A percentile compares a stretch with the other conserved stretches of the same genome.
phyloP scores from a whole-genome alignment of 1,140 invertebrate species.

The Hypsibius dujardini region DNA sequence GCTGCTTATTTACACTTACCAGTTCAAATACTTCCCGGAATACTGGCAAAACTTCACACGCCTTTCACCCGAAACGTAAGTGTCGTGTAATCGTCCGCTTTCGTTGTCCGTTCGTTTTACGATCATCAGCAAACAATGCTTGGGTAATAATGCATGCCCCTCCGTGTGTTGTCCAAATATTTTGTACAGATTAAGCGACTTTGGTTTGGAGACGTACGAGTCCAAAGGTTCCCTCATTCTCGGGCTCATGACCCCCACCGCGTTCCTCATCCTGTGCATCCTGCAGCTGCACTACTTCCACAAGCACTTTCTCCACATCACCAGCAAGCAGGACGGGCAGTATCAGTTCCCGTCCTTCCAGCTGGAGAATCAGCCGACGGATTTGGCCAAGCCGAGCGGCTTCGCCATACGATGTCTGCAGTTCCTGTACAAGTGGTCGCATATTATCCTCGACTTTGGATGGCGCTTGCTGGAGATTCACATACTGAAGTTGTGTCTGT shows the following conservation, averaged over 20 bases:
- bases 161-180: too few relatives aligned
- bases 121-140: too few relatives aligned
- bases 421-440: background rate
- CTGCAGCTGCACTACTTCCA: slow-evolving; percentile 94
- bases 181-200: slow-evolving; percentile 74
- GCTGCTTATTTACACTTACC: slow-evolving; percentile 90
- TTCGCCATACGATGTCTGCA: slow-evolving; percentile 1
- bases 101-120: too few relatives aligned
- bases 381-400: background rate
- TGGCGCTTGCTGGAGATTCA: slow-evolving; percentile 81
- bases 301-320: slow-evolving; percentile 61
- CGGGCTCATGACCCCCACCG: slow-evolving; percentile 68
- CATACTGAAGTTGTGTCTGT: slow-evolving; percentile 47
- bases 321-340: slow-evolving; percentile 28
- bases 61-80: slow-evolving; percentile 57
- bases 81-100: too few relatives aligned
- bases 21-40: slow-evolving; percentile 71
- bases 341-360: slow-evolving; percentile 21
- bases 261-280: slow-evolving; percentile 81
- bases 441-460: slow-evolving; percentile 34
- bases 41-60: slow-evolving; percentile 64
- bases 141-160: too few relatives aligned
- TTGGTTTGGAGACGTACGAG: slow-evolving; percentile 70
- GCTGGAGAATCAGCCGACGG: background rate
- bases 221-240: slow-evolving; percentile 66